These are phyloP conservation scores for Helogale parvula DNA, from an alignment of 2,113 vertebrate genomes.

Conservation along the genomic window DNA sequence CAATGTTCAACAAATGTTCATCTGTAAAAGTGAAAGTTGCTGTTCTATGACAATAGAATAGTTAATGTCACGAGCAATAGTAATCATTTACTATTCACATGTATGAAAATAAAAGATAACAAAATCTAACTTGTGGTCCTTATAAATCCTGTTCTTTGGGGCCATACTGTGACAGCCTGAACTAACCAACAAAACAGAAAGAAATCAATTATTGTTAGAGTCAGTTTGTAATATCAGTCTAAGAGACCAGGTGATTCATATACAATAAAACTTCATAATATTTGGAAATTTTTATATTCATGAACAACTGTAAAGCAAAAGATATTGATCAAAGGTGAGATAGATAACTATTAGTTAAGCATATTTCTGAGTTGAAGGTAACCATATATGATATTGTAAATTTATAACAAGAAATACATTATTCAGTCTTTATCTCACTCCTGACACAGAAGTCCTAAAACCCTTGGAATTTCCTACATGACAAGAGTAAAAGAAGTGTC, in stretches of 20 bases:
- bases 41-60: not conserved
- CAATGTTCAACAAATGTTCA: not conserved
- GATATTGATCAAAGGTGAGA: not conserved
- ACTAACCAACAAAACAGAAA: not conserved
- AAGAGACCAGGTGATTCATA: not conserved
- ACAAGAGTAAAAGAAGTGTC: not conserved
- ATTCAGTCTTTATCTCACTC: not conserved
- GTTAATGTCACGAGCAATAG: not conserved
- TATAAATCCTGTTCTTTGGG: not conserved
- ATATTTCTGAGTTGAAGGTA: not conserved
- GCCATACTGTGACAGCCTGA: too few species aligned
- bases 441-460: not conserved
- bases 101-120: not conserved
- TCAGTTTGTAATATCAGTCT: not conserved
- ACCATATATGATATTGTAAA: not conserved
- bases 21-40: not conserved
- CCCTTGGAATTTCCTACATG: not conserved
- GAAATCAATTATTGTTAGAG: not conserved
- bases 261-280: not conserved
- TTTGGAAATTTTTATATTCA: not conserved
- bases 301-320: not conserved
- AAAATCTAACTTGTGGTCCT: not conserved
- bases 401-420: not conserved
- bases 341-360: not conserved
- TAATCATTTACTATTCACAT: not conserved